Base-by-base conservation (phyloP, 2,113 vertebrate species). In the Isurus oxyrinchus region DNA sequence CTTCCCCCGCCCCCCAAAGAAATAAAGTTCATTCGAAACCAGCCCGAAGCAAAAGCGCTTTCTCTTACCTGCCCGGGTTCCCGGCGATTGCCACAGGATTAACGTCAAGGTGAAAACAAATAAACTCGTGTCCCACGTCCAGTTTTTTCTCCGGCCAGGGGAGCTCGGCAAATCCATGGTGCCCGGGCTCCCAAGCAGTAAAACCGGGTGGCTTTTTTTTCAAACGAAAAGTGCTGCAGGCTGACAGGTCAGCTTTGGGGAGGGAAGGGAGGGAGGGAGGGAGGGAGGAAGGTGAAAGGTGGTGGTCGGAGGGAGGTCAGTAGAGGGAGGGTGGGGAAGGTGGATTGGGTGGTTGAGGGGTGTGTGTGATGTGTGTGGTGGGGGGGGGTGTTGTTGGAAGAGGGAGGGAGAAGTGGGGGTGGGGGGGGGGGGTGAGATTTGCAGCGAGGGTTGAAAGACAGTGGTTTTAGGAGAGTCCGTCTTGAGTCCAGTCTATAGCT, bases 51-150 rank as follows among this genome's bases (percentile, higher is more conserved):
- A 2, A 11, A 87, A 10, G 86, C 21, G 19, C 86, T 87, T 25
- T 67, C 23, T 27, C 88, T 91, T 91, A 91, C 88, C 88, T 91
- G 88, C 88, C 55, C 27, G 53, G 31, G 35, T 14, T 1, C 25
- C 88, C 88, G 88, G 11, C 27, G 88, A 59, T 91, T 91, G 88
- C 88, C 88, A 91, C 88, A 91, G 88, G 88, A 31, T 11, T 59
- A 91, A 31, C 16, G 88, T 91, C 88, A 35, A 91, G 35, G 14
- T 35, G 57, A 59, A 59, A 59, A 91, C 23, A n/a, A 55, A 59
- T 91, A 91, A 91, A 91, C 88, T 59, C 25, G 55, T n/a, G 88
- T 57, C 55, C 88, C 88, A 91, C 27, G n/a, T 91, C 88, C 55
- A 91, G 55, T 55, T 59, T 35, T 35, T 91, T 31, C 88, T 57